These are phyloP conservation scores for Nasalis larvatus DNA, from an alignment of 2,113 vertebrate species.

Conservation along the genomic window DNA sequence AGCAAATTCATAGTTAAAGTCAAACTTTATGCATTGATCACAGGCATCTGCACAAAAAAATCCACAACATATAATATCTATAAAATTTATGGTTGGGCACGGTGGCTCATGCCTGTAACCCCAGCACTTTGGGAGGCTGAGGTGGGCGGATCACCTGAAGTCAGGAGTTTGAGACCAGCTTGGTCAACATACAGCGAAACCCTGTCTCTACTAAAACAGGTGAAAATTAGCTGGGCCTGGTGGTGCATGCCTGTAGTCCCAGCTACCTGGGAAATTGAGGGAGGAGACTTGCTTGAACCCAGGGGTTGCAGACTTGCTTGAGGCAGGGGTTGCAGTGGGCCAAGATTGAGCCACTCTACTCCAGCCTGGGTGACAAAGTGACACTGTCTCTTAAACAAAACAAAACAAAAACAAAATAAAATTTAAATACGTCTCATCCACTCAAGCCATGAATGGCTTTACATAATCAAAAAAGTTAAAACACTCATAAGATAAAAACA, in stretches of 20 bases:
- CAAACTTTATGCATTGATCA: background rate
- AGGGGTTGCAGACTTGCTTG: too few species aligned
- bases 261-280: background rate
- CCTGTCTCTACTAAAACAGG: background rate
- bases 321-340: background rate
- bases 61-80: background rate
- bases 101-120: background rate
- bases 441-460: background rate
- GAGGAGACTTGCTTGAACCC: background rate
- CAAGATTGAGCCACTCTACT: background rate
- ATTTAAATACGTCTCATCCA: background rate
- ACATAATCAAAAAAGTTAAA: constrained; percentile 27
- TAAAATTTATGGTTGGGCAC: background rate
- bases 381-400: background rate
- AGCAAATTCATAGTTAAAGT: background rate
- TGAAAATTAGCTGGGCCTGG: background rate
- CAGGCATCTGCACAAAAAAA: background rate
- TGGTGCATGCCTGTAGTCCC: background rate
- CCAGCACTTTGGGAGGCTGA: background rate
- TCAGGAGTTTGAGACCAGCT: background rate
- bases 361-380: background rate
- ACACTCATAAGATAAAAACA: background rate
- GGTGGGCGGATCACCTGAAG: background rate
- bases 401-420: background rate
- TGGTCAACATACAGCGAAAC: background rate